Conservation (phyloP, 2,113 vertebrate species). For the Anhinga anhinga region DNA sequence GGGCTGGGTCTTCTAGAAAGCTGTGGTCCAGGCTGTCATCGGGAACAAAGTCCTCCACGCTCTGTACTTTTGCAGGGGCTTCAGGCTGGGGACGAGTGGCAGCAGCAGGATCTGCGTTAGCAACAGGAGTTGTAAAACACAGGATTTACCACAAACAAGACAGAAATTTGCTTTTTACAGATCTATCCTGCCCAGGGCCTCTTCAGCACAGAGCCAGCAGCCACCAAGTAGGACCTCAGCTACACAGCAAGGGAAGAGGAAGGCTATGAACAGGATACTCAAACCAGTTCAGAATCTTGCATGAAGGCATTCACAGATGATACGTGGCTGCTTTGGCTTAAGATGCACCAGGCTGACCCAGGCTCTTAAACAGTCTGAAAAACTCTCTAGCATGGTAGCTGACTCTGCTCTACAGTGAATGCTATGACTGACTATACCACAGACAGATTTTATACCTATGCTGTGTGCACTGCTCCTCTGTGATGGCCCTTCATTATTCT, state of each 20-base stretch:
- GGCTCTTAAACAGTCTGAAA: neutral
- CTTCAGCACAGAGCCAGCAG: neutral
- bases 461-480: neutral
- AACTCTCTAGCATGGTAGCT: neutral
- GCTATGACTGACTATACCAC: neutral
- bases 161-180: neutral
- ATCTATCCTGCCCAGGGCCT: neutral
- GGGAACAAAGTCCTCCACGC: slow-evolving; percentile 90
- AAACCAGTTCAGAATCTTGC: neutral
- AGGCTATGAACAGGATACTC: neutral
- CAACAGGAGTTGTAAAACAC: neutral
- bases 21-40: slow-evolving; percentile 89
- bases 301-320: neutral
- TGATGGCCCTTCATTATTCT: neutral
- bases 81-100: slow-evolving; percentile 3
- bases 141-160: neutral
- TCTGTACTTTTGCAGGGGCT: slow-evolving; percentile 73
- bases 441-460: neutral
- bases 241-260: neutral
- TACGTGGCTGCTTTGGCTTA: neutral
- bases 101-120: slow-evolving; percentile 43
- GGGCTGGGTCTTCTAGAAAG: slow-evolving; percentile 86
- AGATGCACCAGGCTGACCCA: neutral
- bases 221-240: neutral
- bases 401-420: neutral